Base-by-base conservation (phyloP, 30 jellyfish, hydroid and myxozoan genomes). In the Chrysaora quinquecirrha region DNA sequence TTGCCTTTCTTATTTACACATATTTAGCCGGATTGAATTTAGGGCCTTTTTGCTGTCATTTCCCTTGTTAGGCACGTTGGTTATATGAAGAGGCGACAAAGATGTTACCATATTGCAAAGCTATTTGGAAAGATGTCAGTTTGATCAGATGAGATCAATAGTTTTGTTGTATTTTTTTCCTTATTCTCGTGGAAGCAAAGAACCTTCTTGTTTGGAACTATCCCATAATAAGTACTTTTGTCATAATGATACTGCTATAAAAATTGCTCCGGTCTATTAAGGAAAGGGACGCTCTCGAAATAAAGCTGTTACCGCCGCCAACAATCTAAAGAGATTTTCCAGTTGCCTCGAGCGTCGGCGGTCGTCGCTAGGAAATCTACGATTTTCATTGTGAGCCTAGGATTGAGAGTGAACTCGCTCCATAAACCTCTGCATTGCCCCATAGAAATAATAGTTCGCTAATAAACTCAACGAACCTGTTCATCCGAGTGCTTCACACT, bases 121-220 rank as follows among this genome's bases (percentile, higher is more conserved):
- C 68, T 24, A 83, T 90, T 34, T 90, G 97, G 97, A 73, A 84
- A 90, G 89, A 90, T 48, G 97, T 90, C 95, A 90, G 97, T 90
- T 29, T 58, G 73, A 12, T 49, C 78, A 66, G 76, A 81, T 66
- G 50, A 71, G 75, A 25, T 58, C 24, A 54, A 3, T 30, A 2
- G 24, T 58, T 58, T 58, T 58, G 71, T 10, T 16, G 30, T 24
- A 23, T 30, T 9, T 63, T 22, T 9, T 2, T 63, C 3, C 25
- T 9, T 2, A 48, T 9, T 22, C 16, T 63, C 20, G 12, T 3
- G 2, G n/a, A 2, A 7, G 9, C 49, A 1, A 4, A 7, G 48
- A 24, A 19, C 52, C 75, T 63, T 63, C 14, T 63, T 1, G 43
- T 34, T 28, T 58, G 75, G 34, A 63, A 2, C 34, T 7, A 63